Base-by-base conservation (phyloP, 2,888 invertebrate genomes). In the Hydrotaea diabolus region DNA sequence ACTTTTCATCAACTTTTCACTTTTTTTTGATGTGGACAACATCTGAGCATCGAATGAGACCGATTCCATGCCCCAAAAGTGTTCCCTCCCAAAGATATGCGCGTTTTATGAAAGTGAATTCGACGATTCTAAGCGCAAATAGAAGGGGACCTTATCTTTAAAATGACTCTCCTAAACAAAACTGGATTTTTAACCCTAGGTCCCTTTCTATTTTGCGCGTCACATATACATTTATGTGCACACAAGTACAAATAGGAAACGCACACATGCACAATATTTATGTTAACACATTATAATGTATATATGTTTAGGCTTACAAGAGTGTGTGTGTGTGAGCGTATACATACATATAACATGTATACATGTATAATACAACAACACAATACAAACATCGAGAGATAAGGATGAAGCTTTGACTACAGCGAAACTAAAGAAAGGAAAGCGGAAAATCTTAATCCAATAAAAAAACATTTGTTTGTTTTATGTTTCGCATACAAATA, bases 391-490 rank as follows among this genome's bases (percentile, higher is more conserved):
- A 83, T 76, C 62, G 59, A 71, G 43, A 43, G 78, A 83, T 83
- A 83, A 83, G 53, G 72, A 31, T 39, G 46, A 76, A 64, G 11
- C 26, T 59, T n/a, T 62, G 78, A 71, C 49, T 49, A 23, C 46
- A 75, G 57, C 26, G 75, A 82, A 78, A 78, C 71, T 72, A 75
- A 71, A 62, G 64, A 69, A 74, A 69, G 26, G 13, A 49, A n/a
- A 69, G 26, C 57, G 23, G 55, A 57, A 64, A 76, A 73, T 79
- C 75, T 76, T 79, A 83, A 83, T 83, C 82, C 72, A 76, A 83
- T 55, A 79, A 79, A 79, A 31, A 31, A 79, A 57, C 36, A 57
- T 76, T 76, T 69, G 66, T 81, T 55, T 78, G 43, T 75, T 74
- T 82, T 77, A 66, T 26, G 21, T 36, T 31, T 69, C 13, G 39